These are phyloP conservation scores for Colinus virginianus DNA, from an alignment of 2,113 vertebrate species.

Conservation along the genomic window DNA sequence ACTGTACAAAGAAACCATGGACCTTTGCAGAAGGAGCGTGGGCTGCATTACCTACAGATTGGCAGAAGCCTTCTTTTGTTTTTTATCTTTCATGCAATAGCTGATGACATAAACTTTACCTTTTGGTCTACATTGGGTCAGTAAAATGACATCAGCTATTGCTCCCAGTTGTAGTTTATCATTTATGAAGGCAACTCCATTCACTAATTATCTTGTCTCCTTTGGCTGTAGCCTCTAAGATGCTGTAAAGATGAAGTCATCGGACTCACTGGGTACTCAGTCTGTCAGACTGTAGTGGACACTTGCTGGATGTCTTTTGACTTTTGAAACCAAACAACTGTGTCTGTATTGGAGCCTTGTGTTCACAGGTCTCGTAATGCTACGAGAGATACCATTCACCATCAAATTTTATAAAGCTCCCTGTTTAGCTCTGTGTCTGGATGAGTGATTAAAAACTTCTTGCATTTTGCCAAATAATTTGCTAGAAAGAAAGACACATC, in stretches of 20 bases:
- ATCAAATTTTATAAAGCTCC: not conserved
- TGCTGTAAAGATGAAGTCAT: not conserved
- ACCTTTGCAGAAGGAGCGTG: not conserved
- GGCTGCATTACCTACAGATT: not conserved
- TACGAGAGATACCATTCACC: not conserved
- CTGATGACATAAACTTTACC: not conserved
- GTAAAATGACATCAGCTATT: not conserved
- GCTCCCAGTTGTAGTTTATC: not conserved
- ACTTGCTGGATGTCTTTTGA: not conserved
- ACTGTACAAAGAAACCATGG: not conserved
- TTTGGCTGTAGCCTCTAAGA: not conserved
- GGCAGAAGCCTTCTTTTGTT: not conserved
- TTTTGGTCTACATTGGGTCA: not conserved
- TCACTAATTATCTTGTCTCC: not conserved
- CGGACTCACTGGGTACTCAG: not conserved
- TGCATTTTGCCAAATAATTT: slow-evolving; percentile 45
- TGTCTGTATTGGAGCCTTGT: not conserved
- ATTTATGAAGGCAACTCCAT: accelerated
- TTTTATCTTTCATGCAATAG: not conserved
- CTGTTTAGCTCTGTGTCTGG: slow-evolving; percentile 4
- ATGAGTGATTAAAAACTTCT: slow-evolving; percentile 13
- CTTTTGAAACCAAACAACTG: not conserved
- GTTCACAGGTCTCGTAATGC: not conserved
- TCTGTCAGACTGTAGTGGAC: not conserved
- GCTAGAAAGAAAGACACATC: slow-evolving; percentile 18